Percentiles rank a stretch among this genome's conserved stretches.
Evolutionary conservation across 35 echinoderm and acorn worm genomes (phyloP).

Genomic region (Diadema setosum): DNA sequence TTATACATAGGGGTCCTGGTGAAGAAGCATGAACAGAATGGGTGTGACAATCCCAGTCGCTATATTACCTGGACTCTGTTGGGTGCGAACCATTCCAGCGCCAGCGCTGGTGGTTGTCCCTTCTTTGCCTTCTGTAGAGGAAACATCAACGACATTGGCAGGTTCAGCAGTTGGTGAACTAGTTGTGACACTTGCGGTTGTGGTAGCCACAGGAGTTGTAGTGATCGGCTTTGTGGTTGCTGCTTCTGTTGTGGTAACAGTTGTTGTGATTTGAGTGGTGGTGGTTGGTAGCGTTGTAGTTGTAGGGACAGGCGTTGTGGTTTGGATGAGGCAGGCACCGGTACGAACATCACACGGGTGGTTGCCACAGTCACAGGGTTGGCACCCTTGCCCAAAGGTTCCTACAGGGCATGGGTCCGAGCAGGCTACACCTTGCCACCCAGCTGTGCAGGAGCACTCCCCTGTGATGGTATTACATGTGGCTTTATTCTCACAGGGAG

Average conservation of each 20-base stretch:
- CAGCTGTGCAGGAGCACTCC: constrained; percentile 53
- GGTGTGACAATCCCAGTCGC: no score
- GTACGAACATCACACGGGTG: neutral
- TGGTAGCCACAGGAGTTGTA: neutral
- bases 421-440: constrained; percentile 67
- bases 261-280: neutral
- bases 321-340: neutral
- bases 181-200: neutral
- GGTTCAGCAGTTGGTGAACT: neutral
- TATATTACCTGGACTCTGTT: constrained; percentile 14
- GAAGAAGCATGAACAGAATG: no score
- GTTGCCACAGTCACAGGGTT: neutral
- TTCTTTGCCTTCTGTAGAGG: neutral
- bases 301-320: neutral
- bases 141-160: neutral
- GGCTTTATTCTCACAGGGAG: constrained; percentile 33
- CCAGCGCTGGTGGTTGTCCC: neutral
- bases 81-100: neutral
- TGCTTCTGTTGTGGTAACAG: neutral
- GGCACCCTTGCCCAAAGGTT: constrained; percentile 47
- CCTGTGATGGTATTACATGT: constrained; percentile 42
- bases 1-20: no score
- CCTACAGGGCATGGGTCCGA: constrained; percentile 29
- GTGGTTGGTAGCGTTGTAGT: neutral
- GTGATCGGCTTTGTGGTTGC: neutral